Percentiles rank a stretch among this genome's conserved stretches.
Conservation (phyloP, 2,113 vertebrate genomes). For the Semnornis frantzii region DNA sequence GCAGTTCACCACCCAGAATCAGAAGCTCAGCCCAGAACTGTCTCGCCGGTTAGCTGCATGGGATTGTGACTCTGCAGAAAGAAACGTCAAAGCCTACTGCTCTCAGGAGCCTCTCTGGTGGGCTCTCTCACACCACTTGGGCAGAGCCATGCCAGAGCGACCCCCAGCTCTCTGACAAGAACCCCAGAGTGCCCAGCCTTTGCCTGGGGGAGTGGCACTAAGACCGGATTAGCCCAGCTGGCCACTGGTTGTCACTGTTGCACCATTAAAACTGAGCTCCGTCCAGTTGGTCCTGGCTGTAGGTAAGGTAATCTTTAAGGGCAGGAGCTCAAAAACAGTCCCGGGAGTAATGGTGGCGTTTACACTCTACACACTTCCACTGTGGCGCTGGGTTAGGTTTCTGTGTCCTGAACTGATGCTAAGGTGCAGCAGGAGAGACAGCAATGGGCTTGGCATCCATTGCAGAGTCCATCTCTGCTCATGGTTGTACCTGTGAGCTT, state of each 20-base stretch:
- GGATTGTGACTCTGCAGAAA: not conserved
- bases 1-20: too few species aligned
- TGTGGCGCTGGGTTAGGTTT: not conserved
- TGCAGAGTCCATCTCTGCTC: not conserved
- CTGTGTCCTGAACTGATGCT: not conserved
- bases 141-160: not conserved
- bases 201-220: not conserved
- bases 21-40: not conserved
- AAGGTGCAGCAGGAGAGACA: not conserved
- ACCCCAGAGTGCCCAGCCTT: not conserved
- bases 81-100: not conserved
- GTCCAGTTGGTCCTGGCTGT: not conserved
- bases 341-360: not conserved
- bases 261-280: not conserved
- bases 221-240: not conserved
- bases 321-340: not conserved
- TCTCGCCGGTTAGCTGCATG: not conserved
- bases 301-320: not conserved
- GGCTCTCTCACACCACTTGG: not conserved
- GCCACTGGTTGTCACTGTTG: constrained; percentile 60
- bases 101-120: not conserved
- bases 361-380: not conserved
- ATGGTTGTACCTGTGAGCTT: not conserved
- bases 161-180: not conserved
- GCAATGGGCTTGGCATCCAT: fast-evolving